Evolutionary conservation across 2,888 invertebrate genomes (phyloP).

Genomic region (Pristionchus arcanus): DNA sequence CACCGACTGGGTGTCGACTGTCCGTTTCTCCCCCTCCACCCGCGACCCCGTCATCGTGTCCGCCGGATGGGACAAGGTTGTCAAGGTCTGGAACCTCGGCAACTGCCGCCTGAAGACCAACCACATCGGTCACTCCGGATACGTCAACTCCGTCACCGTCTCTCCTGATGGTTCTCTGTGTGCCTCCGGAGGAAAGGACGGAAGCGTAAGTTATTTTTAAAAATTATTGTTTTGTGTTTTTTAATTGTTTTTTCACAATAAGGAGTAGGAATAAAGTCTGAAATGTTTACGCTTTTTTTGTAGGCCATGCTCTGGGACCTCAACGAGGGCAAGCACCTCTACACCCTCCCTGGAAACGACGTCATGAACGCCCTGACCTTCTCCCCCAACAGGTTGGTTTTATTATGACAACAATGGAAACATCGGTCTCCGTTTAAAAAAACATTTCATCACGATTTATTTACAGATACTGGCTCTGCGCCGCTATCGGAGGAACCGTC

Average conservation of each 20-base stretch:
- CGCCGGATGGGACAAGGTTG: conserved; percentile 97
- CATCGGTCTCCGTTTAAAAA: not conserved
- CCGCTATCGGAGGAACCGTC: conserved; percentile 97
- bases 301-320: conserved; percentile 99
- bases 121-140: conserved; percentile 96
- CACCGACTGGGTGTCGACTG: conserved; percentile 98
- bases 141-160: conserved; percentile 98
- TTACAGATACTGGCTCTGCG: conserved; percentile 93
- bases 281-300: not conserved
- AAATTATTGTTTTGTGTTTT: not conserved
- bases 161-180: conserved; percentile 99
- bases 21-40: conserved; percentile 97
- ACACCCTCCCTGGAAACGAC: conserved; percentile 94
- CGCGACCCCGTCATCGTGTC: conserved; percentile 98
- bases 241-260: not conserved
- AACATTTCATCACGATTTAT: not conserved
- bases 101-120: conserved; percentile 99
- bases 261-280: not conserved
- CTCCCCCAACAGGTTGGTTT: conserved; percentile 88
- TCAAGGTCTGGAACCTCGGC: conserved; percentile 92
- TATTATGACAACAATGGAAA: not conserved
- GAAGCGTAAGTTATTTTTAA: conserved; percentile 50
- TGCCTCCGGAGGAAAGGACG: conserved; percentile 96
- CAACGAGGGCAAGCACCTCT: conserved; percentile 98
- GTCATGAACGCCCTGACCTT: conserved; percentile 98